These are phyloP conservation scores for Ispidina picta DNA, from an alignment of 2,797 vertebrate genomes.

Conservation along the genomic window DNA sequence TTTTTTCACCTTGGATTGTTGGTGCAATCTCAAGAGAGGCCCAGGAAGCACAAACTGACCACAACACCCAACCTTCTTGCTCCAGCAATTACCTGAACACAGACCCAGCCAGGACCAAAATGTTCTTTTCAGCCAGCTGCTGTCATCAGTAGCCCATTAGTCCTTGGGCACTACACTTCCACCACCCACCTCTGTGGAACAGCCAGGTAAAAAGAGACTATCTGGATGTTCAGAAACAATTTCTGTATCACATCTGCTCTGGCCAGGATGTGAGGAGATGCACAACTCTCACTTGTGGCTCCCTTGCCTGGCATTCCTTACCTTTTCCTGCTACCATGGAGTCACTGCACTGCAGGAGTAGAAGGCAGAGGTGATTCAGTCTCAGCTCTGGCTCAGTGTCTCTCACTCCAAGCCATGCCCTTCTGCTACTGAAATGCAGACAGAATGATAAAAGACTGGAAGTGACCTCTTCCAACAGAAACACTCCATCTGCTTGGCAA, in stretches of 20 bases:
- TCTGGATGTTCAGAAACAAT: constrained; percentile 28
- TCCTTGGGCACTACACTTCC: constrained; percentile 76
- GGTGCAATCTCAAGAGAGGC: constrained; percentile 9
- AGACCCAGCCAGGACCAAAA: constrained; percentile 75
- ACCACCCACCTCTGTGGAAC: constrained; percentile 4
- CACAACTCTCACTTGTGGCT: background rate
- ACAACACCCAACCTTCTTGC: constrained; percentile 30
- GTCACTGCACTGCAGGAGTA: background rate
- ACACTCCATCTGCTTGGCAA: constrained; percentile 21
- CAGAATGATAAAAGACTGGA: background rate
- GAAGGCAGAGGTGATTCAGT: background rate
- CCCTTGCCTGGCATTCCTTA: background rate
- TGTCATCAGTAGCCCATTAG: constrained; percentile 83
- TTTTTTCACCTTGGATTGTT: background rate
- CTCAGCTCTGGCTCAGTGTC: background rate
- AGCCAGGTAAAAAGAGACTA: background rate
- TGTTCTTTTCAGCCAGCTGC: constrained; percentile 80
- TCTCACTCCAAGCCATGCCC: background rate
- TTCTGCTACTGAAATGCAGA: background rate
- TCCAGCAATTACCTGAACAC: background rate
- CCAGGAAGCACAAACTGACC: constrained; percentile 47
- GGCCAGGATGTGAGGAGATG: background rate
- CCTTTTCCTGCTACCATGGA: background rate
- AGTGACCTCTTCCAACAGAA: constrained; percentile 32
- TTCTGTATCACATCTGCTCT: background rate